Conservation (phyloP, 2,888 invertebrate species). For the Clusia tigrina region DNA sequence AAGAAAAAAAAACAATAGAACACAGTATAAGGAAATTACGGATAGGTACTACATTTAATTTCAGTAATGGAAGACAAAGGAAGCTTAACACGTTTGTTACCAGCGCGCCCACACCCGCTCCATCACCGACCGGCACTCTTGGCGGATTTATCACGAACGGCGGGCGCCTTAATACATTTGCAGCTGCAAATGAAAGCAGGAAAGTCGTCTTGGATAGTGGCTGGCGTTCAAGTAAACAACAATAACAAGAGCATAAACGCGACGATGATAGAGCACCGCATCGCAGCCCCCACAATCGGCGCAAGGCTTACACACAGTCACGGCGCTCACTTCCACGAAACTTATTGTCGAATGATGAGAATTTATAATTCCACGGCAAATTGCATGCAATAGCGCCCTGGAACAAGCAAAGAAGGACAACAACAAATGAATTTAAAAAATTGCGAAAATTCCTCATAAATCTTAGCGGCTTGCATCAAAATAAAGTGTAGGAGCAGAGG, state of each 20-base stretch:
- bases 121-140: background rate
- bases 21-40: conserved; percentile 15
- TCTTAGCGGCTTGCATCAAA: background rate
- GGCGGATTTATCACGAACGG: background rate
- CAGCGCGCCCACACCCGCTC: background rate
- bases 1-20: conserved; percentile 27
- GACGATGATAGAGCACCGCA: no score
- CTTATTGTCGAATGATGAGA: background rate
- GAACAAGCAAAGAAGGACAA: background rate
- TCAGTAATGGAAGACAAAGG: conserved; percentile 55
- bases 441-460: background rate
- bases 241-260: background rate
- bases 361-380: background rate
- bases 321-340: no score
- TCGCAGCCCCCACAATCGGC: no score
- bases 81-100: conserved; percentile 13
- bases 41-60: conserved; percentile 47
- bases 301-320: no score
- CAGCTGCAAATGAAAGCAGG: background rate
- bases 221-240: background rate
- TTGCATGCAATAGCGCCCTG: background rate
- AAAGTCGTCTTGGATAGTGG: background rate
- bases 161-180: background rate
- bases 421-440: no score
- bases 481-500: background rate